Evolutionary conservation across 2,113 vertebrate genomes (phyloP).

Genomic region (Microtus oregoni): DNA sequence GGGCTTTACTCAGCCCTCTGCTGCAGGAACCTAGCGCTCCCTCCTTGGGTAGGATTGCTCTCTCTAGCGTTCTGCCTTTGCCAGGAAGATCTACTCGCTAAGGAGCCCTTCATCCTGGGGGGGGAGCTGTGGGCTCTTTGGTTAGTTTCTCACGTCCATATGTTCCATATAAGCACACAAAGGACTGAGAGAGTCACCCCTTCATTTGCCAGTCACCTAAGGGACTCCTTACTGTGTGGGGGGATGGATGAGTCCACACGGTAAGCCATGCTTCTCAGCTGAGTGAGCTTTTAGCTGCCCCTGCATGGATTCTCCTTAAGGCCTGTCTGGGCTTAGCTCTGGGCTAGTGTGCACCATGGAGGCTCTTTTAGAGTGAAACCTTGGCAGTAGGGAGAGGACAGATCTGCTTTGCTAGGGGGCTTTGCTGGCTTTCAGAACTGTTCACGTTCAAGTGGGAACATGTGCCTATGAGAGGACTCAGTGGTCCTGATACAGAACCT

Average conservation of each 20-base stretch:
- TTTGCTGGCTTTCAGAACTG: background rate
- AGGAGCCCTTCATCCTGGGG: background rate
- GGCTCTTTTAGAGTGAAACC: background rate
- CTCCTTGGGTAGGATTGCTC: background rate
- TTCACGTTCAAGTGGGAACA: rapidly evolving
- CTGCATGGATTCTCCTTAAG: background rate
- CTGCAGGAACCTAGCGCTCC: background rate
- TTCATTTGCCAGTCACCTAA: rapidly evolving
- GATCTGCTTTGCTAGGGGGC: background rate
- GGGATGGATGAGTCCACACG: too few species aligned
- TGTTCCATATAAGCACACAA: background rate
- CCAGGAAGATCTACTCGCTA: rapidly evolving
- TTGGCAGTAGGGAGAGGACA: background rate
- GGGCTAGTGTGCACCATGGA: background rate
- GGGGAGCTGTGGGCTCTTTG: background rate
- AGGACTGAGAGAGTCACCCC: background rate
- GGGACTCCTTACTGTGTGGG: rapidly evolving
- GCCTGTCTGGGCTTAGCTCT: background rate
- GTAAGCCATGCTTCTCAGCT: too few species aligned
- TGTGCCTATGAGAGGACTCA: rapidly evolving
- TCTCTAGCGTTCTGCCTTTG: background rate
- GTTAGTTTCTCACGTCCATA: background rate
- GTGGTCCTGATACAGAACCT: background rate
- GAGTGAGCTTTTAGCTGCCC: too few species aligned
- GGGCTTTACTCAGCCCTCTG: background rate